These are phyloP conservation scores for Borostomias antarcticus DNA, from an alignment of 2,797 vertebrate species.

Conservation along the genomic window DNA sequence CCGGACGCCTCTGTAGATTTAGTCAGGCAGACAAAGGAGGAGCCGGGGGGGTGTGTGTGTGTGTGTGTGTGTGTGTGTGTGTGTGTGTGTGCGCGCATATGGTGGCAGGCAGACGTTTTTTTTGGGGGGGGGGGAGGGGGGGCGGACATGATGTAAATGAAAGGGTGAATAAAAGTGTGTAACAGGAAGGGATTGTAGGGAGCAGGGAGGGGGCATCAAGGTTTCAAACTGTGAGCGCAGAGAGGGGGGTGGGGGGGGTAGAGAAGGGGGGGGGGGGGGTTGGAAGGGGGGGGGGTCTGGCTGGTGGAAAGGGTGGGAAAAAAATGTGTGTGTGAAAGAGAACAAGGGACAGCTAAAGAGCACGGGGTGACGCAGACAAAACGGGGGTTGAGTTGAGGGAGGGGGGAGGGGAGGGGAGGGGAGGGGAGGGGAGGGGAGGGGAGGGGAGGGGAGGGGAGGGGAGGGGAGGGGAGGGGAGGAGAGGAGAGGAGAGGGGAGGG, in stretches of 20 bases:
- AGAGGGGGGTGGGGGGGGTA: constrained; percentile 24
- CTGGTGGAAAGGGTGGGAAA: constrained; percentile 68
- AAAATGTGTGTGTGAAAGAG: constrained; percentile 76
- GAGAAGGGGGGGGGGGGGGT: constrained; percentile 44
- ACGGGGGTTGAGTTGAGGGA: constrained; percentile 58
- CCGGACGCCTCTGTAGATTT: constrained; percentile 65
- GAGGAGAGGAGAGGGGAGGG: too few species aligned
- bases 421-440: too few species aligned
- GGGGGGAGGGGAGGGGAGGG: too few species aligned
- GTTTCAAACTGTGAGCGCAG: constrained; percentile 54
- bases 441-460: too few species aligned
- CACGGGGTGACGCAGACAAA: constrained; percentile 67
- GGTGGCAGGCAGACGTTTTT: neutral
- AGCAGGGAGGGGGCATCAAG: constrained; percentile 57
- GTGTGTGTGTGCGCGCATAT: neutral
- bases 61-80: constrained; percentile 31
- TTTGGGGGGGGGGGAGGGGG: neutral
- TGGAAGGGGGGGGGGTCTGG: constrained; percentile 36
- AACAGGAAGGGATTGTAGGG: constrained; percentile 67
- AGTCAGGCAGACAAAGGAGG: constrained; percentile 71
- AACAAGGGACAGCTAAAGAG: constrained; percentile 68
- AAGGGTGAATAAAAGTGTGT: constrained; percentile 64
- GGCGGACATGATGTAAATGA: constrained; percentile 47
- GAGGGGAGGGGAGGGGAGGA: too few species aligned
- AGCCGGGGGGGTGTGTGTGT: constrained; percentile 42